A percentile compares a stretch with the other conserved stretches of the same genome.
phyloP scores from a whole-genome alignment of 2,797 vertebrate species.

The Poeciliopsis gracilis region DNA sequence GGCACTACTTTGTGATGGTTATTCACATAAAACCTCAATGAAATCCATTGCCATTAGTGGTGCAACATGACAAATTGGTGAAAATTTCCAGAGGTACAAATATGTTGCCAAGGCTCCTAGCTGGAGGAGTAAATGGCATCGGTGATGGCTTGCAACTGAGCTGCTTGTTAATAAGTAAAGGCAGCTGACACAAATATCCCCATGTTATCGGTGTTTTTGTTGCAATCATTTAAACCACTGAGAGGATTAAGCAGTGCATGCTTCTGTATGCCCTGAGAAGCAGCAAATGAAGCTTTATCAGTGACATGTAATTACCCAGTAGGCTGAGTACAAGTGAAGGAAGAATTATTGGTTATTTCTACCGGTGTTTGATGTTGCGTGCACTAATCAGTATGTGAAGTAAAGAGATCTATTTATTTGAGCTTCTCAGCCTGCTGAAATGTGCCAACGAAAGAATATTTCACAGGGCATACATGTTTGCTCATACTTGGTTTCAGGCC shows the following conservation, averaged over 20 bases:
- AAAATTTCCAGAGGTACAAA: neutral
- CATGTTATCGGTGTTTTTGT: conserved; percentile 13
- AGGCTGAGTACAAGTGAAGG: conserved; percentile 20
- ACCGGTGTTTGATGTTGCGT: neutral
- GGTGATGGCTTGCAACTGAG: conserved; percentile 22
- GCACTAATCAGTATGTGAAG: conserved; percentile 16
- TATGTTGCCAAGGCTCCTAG: conserved; percentile 11
- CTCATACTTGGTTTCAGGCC: conserved; percentile 47
- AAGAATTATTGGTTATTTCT: conserved; percentile 32
- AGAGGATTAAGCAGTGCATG: conserved; percentile 1
- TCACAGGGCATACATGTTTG: conserved; percentile 17
- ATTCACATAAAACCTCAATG: neutral
- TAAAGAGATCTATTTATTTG: conserved; percentile 29
- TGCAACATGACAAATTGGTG: neutral
- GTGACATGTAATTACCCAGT: conserved; percentile 19
- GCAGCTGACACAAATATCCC: conserved; percentile 16
- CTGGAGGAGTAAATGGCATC: conserved; percentile 28
- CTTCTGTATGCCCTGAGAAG: conserved; percentile 15
- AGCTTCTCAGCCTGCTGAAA: neutral
- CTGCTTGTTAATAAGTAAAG: conserved; percentile 30
- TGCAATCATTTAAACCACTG: conserved; percentile 38
- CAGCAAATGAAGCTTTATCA: conserved; percentile 35
- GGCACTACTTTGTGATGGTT: neutral
- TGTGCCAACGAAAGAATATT: neutral
- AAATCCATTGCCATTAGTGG: neutral